These are phyloP conservation scores for Caradrina kadenii DNA, from an alignment of 2,888 invertebrate species.

Conservation along the genomic window DNA sequence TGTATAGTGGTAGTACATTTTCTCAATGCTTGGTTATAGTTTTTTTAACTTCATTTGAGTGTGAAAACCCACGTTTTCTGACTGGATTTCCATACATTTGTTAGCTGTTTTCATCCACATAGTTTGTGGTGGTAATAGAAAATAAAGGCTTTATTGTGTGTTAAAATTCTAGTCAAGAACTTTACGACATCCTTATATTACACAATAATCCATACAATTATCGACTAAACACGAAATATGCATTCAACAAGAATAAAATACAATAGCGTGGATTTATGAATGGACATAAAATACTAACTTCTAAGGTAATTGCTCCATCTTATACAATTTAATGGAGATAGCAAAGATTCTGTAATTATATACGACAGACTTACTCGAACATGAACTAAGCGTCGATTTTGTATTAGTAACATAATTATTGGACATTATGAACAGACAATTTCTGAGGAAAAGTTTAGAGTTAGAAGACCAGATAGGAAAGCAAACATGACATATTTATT, in stretches of 20 bases:
- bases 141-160: background rate
- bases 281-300: conserved; percentile 36
- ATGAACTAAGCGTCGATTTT: conserved; percentile 6
- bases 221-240: conserved; percentile 27
- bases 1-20: too few relatives aligned
- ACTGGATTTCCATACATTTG: too few relatives aligned
- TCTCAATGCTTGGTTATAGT: too few relatives aligned
- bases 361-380: background rate
- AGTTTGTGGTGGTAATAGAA: background rate
- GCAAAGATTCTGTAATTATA: conserved; percentile 23
- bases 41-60: too few relatives aligned
- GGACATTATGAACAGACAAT: conserved; percentile 2
- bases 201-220: conserved; percentile 22
- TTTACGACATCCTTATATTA: background rate
- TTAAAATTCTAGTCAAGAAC: background rate
- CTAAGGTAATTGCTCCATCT: conserved; percentile 48
- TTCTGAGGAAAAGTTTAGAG: background rate
- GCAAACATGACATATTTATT: background rate
- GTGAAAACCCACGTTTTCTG: too few relatives aligned
- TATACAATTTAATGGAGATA: conserved; percentile 22
- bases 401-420: conserved; percentile 21
- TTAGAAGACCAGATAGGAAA: background rate
- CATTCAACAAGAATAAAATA: conserved; percentile 30
- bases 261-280: conserved; percentile 33
- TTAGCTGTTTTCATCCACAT: too few relatives aligned